Conservation (phyloP, 2,113 vertebrate genomes). For the Sigmodon hispidus region DNA sequence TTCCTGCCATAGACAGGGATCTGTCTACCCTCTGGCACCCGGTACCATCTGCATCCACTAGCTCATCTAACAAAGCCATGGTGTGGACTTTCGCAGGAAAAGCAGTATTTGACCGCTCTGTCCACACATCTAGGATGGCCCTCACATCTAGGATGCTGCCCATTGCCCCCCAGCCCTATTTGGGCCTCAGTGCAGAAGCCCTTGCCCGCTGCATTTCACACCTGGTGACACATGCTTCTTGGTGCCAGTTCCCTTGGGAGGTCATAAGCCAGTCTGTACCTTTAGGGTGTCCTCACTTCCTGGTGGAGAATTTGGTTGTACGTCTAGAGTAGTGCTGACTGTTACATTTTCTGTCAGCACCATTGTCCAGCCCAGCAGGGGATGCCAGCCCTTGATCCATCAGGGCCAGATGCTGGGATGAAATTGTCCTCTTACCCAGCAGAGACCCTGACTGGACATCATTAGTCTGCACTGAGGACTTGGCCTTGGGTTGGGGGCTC, state of each 20-base stretch:
- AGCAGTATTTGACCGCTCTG: neutral
- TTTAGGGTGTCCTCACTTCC: neutral
- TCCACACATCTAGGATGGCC: neutral
- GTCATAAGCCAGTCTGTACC: neutral
- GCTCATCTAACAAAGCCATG: neutral
- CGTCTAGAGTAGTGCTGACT: neutral
- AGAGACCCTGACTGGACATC: neutral
- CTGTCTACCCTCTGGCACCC: neutral
- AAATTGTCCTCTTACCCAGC: neutral
- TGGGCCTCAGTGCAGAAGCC: neutral
- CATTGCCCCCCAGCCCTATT: neutral
- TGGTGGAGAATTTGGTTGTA: neutral
- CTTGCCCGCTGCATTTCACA: rapidly evolving
- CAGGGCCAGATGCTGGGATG: neutral
- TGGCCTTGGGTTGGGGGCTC: neutral
- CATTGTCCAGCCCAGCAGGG: neutral
- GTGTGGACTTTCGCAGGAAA: neutral
- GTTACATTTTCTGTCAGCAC: rapidly evolving
- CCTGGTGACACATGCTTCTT: rapidly evolving
- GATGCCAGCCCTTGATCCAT: neutral
- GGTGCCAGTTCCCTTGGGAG: neutral
- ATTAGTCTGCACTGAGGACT: too few species aligned
- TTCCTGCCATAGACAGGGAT: conserved; percentile 41
- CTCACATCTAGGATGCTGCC: neutral
- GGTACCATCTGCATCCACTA: neutral